Conservation (phyloP, 2,888 invertebrate species). For the Andrena haemorrhoa region DNA sequence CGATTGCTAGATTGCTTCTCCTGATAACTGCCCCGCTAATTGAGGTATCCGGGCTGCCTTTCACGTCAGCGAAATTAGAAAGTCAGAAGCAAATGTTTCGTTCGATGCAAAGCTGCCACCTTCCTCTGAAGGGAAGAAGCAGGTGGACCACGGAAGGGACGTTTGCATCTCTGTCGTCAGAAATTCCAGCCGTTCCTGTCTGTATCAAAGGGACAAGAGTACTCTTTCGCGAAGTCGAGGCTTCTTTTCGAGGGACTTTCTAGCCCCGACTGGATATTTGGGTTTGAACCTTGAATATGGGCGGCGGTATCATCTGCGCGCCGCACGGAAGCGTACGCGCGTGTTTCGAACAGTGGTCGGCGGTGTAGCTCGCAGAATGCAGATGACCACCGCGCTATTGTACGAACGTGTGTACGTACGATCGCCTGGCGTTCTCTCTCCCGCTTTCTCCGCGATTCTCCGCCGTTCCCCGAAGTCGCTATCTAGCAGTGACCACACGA, state of each 20-base stretch:
- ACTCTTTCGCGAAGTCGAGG: background rate
- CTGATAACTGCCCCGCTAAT: background rate
- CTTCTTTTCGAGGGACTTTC: background rate
- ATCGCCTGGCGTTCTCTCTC: slow-evolving; percentile 26
- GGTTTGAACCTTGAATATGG: slow-evolving; percentile 9
- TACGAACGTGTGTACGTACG: slow-evolving; percentile 53
- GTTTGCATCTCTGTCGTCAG: background rate
- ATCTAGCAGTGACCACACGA: slow-evolving; percentile 53
- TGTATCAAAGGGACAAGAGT: background rate
- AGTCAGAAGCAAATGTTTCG: background rate
- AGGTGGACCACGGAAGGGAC: background rate
- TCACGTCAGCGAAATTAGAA: background rate
- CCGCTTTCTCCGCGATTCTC: slow-evolving; percentile 14
- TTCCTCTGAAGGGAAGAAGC: background rate
- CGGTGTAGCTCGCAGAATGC: slow-evolving; percentile 59
- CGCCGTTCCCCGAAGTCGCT: slow-evolving; percentile 33
- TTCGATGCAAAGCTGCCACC: background rate
- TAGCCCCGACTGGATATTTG: background rate
- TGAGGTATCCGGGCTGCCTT: background rate
- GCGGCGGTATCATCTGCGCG: slow-evolving; percentile 17
- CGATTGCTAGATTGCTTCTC: slow-evolving; percentile 4
- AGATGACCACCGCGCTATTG: slow-evolving; percentile 72
- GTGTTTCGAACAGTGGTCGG: slow-evolving; percentile 56
- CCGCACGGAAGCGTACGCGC: slow-evolving; percentile 16
- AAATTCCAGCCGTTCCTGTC: background rate